Percentiles rank a stretch among this genome's conserved stretches.
Evolutionary conservation across 2,797 vertebrate genomes (phyloP).

Genomic region (Sebastiscus albofasciatus): DNA sequence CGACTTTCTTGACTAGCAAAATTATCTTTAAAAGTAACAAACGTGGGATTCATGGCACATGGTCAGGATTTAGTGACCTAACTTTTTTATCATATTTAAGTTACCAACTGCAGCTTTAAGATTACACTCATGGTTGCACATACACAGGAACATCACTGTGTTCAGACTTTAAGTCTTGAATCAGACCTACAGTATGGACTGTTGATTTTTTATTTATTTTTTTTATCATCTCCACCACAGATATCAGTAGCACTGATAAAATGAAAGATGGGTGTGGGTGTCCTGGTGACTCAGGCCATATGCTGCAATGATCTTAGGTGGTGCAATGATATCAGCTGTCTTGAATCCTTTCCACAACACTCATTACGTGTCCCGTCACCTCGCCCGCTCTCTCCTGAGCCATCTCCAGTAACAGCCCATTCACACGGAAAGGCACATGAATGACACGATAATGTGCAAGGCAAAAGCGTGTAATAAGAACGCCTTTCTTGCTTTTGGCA

Average conservation of each 20-base stretch:
- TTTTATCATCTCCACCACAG: constrained; percentile 11
- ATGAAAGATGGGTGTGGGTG: background rate
- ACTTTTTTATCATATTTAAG: no score
- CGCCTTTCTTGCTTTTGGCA: no score
- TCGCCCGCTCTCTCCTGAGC: background rate
- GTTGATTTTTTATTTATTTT: background rate
- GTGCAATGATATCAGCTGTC: background rate
- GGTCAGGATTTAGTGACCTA: no score
- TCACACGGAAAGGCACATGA: no score
- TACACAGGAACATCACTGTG: constrained; percentile 9
- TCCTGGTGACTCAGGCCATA: background rate
- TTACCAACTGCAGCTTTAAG: background rate
- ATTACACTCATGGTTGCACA: background rate
- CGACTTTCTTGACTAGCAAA: no score
- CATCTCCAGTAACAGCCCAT: background rate
- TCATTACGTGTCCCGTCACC: background rate
- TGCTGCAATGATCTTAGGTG: background rate
- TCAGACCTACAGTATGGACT: background rate
- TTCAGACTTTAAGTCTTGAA: background rate
- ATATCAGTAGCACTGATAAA: background rate
- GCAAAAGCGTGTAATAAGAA: no score
- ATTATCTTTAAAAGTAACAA: no score
- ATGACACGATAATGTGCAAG: no score
- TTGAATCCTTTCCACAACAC: constrained; percentile 4
- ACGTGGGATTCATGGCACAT: no score